Conservation (phyloP, 2,113 vertebrate species). For the Passer domesticus region DNA sequence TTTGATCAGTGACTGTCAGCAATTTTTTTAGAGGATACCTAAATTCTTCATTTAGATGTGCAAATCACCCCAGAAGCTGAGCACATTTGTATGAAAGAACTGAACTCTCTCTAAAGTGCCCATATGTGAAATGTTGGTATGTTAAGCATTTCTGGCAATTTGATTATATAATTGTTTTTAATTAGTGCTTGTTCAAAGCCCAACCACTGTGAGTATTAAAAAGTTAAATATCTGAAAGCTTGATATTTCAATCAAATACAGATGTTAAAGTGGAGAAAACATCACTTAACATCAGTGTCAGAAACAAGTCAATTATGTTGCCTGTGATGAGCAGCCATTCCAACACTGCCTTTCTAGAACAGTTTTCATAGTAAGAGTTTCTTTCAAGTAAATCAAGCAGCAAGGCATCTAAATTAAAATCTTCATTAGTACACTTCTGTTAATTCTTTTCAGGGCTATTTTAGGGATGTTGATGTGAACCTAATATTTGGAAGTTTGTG, state of each 20-base stretch:
- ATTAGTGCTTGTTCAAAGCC: neutral
- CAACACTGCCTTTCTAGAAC: neutral
- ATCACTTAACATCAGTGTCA: neutral
- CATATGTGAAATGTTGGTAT: neutral
- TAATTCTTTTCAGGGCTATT: neutral
- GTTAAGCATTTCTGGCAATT: neutral
- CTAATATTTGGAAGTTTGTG: neutral
- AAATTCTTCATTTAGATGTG: neutral
- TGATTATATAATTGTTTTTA: slow-evolving; percentile 17
- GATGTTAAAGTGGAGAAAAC: neutral
- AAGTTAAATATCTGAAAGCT: neutral
- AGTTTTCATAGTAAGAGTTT: neutral
- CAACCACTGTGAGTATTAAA: neutral
- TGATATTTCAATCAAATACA: neutral
- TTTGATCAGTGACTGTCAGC: neutral
- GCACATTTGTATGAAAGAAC: neutral
- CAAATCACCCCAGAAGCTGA: neutral
- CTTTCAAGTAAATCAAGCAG: neutral
- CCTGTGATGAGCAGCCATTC: neutral
- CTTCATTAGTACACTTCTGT: neutral
- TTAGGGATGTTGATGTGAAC: neutral
- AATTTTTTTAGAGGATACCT: neutral
- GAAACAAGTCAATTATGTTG: neutral
- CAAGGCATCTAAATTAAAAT: neutral
- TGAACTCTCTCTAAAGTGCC: neutral